Base-by-base conservation (phyloP, 2,888 invertebrate genomes). In the Antheraea assamensis region DNA sequence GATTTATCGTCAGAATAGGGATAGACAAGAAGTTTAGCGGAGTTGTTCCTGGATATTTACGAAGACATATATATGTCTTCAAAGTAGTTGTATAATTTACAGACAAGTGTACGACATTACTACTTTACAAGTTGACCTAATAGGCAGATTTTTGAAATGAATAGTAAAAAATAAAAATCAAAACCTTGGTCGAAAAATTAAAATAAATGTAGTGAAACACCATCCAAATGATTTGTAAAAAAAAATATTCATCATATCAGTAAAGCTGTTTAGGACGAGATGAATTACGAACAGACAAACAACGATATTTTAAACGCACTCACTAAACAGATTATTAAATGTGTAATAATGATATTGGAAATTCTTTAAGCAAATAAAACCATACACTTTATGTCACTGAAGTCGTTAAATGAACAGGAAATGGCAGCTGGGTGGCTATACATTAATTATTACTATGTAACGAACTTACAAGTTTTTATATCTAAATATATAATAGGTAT, bases 401-500 rank as follows among this genome's bases (percentile, higher is more conserved):
- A 31, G 31, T 66, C 24, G n/a, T 52, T 52, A 72, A 72, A 55
- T 55, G 35, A 73, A 73, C 72, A 31, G 72, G 70, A 73, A 73
- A 70, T n/a, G 58, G 58, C 31, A 73, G 72, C 72, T 68, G 70
- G n/a, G 8, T 5, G 58, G 68, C 27, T 49, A n/a, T 72, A 68
- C 42, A 7, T 42, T 66, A n/a, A 7, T 42, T 66, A n/a, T 52
- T 68, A 73, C 55, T 73, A 24, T 72, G 21, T 72, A 72, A 72
- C 52, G 72, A 49, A 68, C 66, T 72, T 42, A 73, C 52, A n/a
- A 73, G 72, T 68, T 35, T 72, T 35, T 68, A 24, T 61, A 24
- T 70, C 19, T 24, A 72, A 24, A 30, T 66, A 66, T 21, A 47
- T 66, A 68, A 72, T 49, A 42, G 42, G 8, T 42, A 42, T 52